phyloP scores from a whole-genome alignment of 2,113 vertebrate genomes.

The Neotragus pygmaeus region DNA sequence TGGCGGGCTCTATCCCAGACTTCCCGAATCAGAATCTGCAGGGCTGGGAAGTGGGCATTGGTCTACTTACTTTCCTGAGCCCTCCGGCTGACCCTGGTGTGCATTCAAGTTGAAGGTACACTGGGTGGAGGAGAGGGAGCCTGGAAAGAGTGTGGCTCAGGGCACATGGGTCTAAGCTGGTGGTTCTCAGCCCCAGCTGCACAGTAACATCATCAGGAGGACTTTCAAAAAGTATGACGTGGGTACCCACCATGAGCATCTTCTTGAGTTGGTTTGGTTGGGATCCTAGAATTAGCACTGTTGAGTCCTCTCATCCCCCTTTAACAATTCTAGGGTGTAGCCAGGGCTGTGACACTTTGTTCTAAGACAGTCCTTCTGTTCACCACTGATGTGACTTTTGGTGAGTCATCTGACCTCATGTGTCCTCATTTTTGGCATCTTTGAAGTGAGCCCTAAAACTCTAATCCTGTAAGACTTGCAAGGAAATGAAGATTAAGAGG shows the following conservation, averaged over 20 bases:
- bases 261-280: neutral
- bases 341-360: neutral
- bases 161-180: neutral
- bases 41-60: accelerated
- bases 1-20: neutral
- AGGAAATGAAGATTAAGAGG: neutral
- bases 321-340: neutral
- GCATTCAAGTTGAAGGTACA: neutral
- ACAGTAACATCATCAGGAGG: neutral
- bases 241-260: neutral
- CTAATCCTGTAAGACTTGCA: neutral
- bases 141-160: neutral
- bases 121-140: neutral
- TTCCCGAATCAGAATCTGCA: neutral
- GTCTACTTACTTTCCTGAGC: neutral
- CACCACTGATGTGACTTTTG: neutral
- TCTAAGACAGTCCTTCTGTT: neutral
- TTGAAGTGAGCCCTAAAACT: neutral
- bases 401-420: neutral
- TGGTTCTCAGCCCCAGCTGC: neutral
- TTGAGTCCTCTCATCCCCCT: neutral
- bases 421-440: neutral
- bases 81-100: neutral
- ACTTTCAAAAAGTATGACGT: neutral
- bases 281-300: neutral